Evolutionary conservation across 2,888 invertebrate species (phyloP), one percentile per base, ranked within the genome.

Genomic region (Mylabris sibirica): DNA sequence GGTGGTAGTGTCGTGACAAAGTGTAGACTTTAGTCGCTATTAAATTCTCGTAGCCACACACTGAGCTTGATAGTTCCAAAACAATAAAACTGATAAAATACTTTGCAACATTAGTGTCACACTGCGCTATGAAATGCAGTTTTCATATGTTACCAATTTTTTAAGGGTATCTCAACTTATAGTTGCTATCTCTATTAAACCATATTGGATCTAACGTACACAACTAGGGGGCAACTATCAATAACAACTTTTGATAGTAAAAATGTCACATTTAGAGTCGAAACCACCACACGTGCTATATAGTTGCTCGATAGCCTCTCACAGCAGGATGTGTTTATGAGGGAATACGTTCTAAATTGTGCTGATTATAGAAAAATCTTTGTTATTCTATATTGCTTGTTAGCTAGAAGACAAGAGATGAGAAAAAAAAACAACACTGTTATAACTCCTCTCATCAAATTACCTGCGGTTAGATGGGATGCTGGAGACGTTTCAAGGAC

Each of bases 31-130:
- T 66, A n/a, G 30, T 49, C 14, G 65, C 61, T 65, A 66, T 71
- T 72, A 77, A 76, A 75, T 77, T 74, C 66, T 63, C 59, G 63
- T 66, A 70, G 65, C 66, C 67, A 68, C 71, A 67, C 65, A 44
- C 65, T 68, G 75, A 67, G 71, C 71, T 77, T 82, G 82, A 82
- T 82, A 80, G 82, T 80, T 80, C 74, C 76, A 75, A 79, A 80
- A 82, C 82, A 84, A 83, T 84, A 84, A 83, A 83, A 83, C 80
- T 83, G 82, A 83, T 83, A 83, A 83, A 83, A 83, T 83, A 84
- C 82, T 83, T 79, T 75, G 78, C 78, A 77, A 81, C 84, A 83
- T 83, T 84, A 83, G 82, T 80, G 84, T 83, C 84, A 80, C 77
- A 76, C 74, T 73, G 77, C 80, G 77, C 80, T 78, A 82, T 82